Conservation (phyloP, 2,113 vertebrate genomes). For the Neolamprologus variostigma region DNA sequence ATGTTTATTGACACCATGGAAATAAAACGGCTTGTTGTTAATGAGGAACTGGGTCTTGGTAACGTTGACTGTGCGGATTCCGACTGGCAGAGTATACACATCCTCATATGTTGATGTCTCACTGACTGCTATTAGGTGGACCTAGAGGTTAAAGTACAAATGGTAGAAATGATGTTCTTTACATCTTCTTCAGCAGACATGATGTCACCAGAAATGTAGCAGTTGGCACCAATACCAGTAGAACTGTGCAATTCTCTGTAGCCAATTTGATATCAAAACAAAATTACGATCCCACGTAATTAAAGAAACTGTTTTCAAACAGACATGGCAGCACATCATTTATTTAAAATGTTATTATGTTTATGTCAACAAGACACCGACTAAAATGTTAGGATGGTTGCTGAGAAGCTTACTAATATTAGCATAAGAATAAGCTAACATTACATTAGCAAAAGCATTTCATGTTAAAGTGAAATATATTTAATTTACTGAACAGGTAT, state of each 20-base stretch:
- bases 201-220: neutral
- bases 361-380: neutral
- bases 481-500: neutral
- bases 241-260: neutral
- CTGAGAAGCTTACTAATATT: neutral
- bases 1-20: constrained; percentile 95
- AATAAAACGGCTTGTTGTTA: constrained; percentile 91
- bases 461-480: neutral
- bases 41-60: constrained; percentile 84
- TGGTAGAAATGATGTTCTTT: neutral
- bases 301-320: neutral
- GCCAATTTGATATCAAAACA: neutral
- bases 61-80: constrained; percentile 82
- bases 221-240: neutral
- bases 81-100: constrained; percentile 77
- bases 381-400: neutral
- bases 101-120: constrained; percentile 49
- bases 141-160: constrained; percentile 59
- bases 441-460: neutral
- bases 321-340: neutral
- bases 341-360: neutral
- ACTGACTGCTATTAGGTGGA: constrained; percentile 49
- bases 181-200: neutral
- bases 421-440: neutral
- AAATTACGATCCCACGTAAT: neutral